Evolutionary conservation across 2,113 vertebrate species (phyloP).

Genomic region (Acinonyx jubatus): DNA sequence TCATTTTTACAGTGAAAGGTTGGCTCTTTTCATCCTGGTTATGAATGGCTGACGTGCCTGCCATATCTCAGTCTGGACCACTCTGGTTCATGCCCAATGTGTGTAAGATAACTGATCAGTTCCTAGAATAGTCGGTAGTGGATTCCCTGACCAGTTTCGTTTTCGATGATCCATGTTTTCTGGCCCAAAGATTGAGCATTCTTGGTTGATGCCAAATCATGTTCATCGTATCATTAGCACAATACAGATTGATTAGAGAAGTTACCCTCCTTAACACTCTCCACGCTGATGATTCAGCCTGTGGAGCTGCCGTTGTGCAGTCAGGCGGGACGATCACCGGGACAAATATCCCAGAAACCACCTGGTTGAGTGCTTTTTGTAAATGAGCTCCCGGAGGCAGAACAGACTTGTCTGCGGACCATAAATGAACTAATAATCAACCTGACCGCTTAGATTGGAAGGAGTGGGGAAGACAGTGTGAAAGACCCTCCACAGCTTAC

Average conservation of each 20-base stretch:
- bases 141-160: neutral
- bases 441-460: neutral
- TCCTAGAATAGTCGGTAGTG: neutral
- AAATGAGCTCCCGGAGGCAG: neutral
- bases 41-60: neutral
- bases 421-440: neutral
- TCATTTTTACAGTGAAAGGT: neutral
- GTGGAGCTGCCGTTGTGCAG: neutral
- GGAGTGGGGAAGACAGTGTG: neutral
- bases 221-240: neutral
- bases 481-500: slow-evolving; percentile 63
- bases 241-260: neutral
- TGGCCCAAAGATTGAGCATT: neutral
- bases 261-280: neutral
- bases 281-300: neutral
- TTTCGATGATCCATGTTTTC: neutral
- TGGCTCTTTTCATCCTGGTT: neutral
- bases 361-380: neutral
- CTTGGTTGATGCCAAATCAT: neutral
- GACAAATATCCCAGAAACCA: neutral
- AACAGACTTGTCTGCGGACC: neutral
- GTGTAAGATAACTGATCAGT: accelerated
- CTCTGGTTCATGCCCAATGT: neutral
- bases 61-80: neutral
- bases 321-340: neutral